Evolutionary conservation across 2,113 vertebrate species (phyloP), one percentile per base, ranked within the genome.

Genomic region (Cheilinus undulatus): DNA sequence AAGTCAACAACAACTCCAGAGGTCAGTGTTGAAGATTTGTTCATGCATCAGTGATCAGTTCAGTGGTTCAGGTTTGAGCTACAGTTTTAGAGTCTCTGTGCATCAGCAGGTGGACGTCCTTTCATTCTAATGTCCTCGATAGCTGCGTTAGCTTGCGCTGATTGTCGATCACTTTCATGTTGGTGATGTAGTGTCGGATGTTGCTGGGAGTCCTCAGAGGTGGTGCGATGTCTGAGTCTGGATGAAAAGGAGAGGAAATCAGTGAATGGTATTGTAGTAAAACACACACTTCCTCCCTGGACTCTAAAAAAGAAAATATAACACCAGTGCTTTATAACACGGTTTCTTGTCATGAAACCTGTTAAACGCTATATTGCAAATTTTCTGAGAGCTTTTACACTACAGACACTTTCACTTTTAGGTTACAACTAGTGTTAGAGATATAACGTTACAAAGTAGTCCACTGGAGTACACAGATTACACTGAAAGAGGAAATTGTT

Each of bases 151-250:
- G 94, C 67, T 91, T 95, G 79, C 94, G 94, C 91, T 98, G 97
- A 89, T 94, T 95, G 94, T 98, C 95, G 23, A 97, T 97, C 85
- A 97, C 96, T 58, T 90, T 94, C 74, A 97, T 92, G 91, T 96
- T 95, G 92, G 97, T 95, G 75, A 97, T 88, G 73, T 96, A 96
- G 0, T 94, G 95, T 50, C 94, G 92, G 83, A 94, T 92, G 57
- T 91, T 94, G 83, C 90, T 83, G 10, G 94, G 91, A 83, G 70
- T 96, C 58, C 94, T 87, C 64, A 93, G 87, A 3, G 93, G 94
- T 64, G 96, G 63, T 5, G 92, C 94, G 71, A 94, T 92, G 71
- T 98, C 96, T 0, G 96, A 98, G 86, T 93, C 97, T 98, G 90
- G 0, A 36, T 1, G 1, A 74, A 14, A 79, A 32, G 38, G 38